These are phyloP conservation scores for Puma concolor DNA, from an alignment of 2,113 vertebrate genomes.

Conservation along the genomic window DNA sequence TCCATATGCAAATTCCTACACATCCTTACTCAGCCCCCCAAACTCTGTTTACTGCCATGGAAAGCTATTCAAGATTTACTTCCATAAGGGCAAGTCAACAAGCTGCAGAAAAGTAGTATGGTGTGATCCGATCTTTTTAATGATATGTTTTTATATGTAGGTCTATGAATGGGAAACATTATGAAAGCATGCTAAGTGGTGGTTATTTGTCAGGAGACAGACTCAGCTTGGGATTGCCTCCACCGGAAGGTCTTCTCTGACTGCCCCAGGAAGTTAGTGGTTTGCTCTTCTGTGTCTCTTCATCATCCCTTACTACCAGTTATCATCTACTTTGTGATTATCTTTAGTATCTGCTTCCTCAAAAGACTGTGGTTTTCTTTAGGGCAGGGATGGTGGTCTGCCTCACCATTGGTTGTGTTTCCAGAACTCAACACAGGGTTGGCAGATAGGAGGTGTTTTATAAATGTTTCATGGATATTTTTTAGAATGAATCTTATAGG, in stretches of 20 bases:
- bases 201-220: not conserved
- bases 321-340: not conserved
- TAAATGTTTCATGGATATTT: not conserved
- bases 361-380: not conserved
- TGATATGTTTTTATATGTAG: not conserved
- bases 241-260: not conserved
- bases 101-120: not conserved
- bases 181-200: not conserved
- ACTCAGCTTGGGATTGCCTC: not conserved
- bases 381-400: not conserved
- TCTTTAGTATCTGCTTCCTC: not conserved
- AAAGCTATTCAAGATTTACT: not conserved
- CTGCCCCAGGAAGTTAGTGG: not conserved
- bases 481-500: not conserved
- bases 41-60: not conserved
- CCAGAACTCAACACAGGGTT: not conserved
- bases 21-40: not conserved
- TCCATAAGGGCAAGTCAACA: not conserved
- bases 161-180: not conserved
- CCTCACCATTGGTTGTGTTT: not conserved
- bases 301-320: not conserved
- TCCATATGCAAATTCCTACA: not conserved
- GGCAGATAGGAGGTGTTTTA: not conserved
- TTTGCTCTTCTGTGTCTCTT: not conserved
- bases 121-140: not conserved